These are phyloP conservation scores for Cremastinae sp. DNA, from an alignment of 2,888 invertebrate genomes.

Conservation along the genomic window DNA sequence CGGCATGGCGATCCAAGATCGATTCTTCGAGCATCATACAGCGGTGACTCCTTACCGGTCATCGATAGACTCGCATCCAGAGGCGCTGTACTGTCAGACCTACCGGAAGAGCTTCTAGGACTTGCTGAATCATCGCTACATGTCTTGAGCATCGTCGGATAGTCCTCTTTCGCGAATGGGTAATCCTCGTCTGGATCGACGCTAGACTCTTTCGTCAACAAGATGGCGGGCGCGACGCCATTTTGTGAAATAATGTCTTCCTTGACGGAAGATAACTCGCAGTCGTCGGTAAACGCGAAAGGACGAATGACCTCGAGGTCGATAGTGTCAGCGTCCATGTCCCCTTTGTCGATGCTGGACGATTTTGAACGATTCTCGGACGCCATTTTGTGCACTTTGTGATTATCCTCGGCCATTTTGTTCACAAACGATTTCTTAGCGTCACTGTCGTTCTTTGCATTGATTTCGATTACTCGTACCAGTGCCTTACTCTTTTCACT, in stretches of 20 bases:
- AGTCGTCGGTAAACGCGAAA: constrained; percentile 67
- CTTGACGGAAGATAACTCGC: constrained; percentile 51
- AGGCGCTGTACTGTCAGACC: constrained; percentile 78
- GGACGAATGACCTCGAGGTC: constrained; percentile 64
- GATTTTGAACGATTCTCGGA: constrained; percentile 4
- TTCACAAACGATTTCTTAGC: constrained; percentile 25
- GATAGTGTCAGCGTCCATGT: constrained; percentile 39
- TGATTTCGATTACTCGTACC: constrained; percentile 58
- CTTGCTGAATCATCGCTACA: constrained; percentile 79
- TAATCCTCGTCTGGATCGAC: constrained; percentile 79
- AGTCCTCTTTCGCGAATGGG: constrained; percentile 79
- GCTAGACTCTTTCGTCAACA: constrained; percentile 73
- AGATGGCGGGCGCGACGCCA: constrained; percentile 45
- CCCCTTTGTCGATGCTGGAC: constrained; percentile 56
- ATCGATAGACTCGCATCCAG: constrained; percentile 73
- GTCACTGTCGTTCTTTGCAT: constrained; percentile 60
- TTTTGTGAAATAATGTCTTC: constrained; percentile 12
- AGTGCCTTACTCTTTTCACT: constrained; percentile 39
- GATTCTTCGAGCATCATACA: constrained; percentile 75
- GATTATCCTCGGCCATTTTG: constrained; percentile 55
- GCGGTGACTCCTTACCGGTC: constrained; percentile 71
- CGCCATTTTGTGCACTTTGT: constrained; percentile 37
- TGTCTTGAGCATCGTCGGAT: constrained; percentile 78
- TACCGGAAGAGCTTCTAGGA: constrained; percentile 77
- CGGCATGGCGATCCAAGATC: constrained; percentile 76